Base-by-base conservation (phyloP, 2,888 invertebrate species). In the Colostygia pectinataria region DNA sequence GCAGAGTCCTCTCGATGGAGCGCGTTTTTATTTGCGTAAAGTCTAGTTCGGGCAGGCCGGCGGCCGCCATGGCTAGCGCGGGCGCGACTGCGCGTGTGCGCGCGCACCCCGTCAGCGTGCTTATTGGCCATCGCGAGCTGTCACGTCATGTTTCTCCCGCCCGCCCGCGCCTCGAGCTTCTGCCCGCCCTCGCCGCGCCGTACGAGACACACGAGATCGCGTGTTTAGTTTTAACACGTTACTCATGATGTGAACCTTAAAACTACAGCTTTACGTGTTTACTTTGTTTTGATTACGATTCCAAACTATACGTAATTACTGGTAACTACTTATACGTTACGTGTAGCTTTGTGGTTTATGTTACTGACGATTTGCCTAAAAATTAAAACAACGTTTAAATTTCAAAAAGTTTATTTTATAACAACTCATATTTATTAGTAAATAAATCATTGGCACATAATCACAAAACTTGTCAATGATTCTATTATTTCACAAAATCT, bases 1-100 rank as follows among this genome's bases (percentile, higher is more conserved):
- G 94, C 74, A 98, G 93, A 69, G 97, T 97, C 91, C 96, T 95
- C 92, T 98, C 98, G 90, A 98, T 96, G 89, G 97, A 97, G 92
- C 95, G 96, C 74, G 97, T 97, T 91, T 95, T 95, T 83, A 98
- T 97, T 92, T 96, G 96, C 85, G 96, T 83, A 74, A 91, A 80
- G 77, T 91, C 90, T 77, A 91, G 77, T 71, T 91, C 87, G 72
- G 91, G 87, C 83, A 89, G 83, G 89, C 91, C 91, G 85, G 90
- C 86, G 91, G 91, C 90, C 91, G 92, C 92, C 92, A 92, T 92
- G 91, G 88, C 81, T 85, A 85, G 88, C 85, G 81, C 82, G 79
- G 77, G 70, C 77, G 83, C 83, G 83, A 84, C 85, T 85, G 86
- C 87, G 82, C 80, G 79, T 60, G 63, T 77, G 81, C 80, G 83